Percentiles rank a stretch among this genome's conserved stretches.
phyloP scores from a whole-genome alignment of 2,888 invertebrate genomes.

The Catocala sponsa region DNA sequence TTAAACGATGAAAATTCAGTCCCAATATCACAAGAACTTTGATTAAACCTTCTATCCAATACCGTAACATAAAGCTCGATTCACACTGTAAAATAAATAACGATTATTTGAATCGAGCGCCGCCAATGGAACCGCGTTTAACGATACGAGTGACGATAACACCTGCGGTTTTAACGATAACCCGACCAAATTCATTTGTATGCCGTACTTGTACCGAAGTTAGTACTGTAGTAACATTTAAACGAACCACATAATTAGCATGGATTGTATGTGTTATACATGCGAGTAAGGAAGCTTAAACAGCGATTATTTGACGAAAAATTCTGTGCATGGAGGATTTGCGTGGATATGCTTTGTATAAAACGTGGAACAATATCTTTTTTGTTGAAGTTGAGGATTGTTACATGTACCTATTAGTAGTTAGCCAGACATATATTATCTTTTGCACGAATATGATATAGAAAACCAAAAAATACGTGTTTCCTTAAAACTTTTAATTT shows the following conservation, averaged over 20 bases:
- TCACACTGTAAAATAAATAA: slow-evolving; percentile 54
- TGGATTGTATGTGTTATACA: slow-evolving; percentile 36
- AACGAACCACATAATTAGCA: slow-evolving; percentile 51
- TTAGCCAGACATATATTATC: no score
- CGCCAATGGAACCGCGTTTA: slow-evolving; percentile 53
- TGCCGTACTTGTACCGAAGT: slow-evolving; percentile 42
- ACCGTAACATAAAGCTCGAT: slow-evolving; percentile 17
- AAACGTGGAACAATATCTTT: not conserved
- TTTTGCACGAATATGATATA: no score
- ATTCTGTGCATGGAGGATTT: not conserved
- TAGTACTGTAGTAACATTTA: slow-evolving; percentile 50
- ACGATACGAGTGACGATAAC: slow-evolving; percentile 59
- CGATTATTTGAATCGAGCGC: slow-evolving; percentile 56
- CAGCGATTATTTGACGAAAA: slow-evolving; percentile 11
- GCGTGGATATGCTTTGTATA: not conserved
- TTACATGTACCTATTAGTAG: no score
- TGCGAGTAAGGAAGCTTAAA: slow-evolving; percentile 18
- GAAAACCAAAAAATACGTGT: no score
- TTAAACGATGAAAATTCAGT: slow-evolving; percentile 16
- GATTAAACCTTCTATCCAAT: slow-evolving; percentile 21
- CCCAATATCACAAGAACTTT: slow-evolving; percentile 22
- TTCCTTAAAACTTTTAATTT: no score
- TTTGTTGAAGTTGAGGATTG: no score
- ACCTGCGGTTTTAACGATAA: slow-evolving; percentile 59
- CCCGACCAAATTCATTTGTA: slow-evolving; percentile 49